phyloP scores from a whole-genome alignment of 2,888 invertebrate species.

The Polyploca ridens region DNA sequence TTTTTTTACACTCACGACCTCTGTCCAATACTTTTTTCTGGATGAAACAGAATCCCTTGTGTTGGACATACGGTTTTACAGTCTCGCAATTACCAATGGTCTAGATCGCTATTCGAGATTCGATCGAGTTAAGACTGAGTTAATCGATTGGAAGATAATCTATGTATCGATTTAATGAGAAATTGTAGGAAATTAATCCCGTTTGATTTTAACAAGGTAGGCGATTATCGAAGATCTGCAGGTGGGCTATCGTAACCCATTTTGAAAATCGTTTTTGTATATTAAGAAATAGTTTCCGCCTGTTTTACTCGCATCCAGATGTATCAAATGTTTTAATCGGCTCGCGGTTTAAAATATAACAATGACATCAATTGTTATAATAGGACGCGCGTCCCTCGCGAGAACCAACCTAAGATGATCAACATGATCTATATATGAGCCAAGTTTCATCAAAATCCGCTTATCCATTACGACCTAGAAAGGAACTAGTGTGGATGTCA shows the following conservation, averaged over 20 bases:
- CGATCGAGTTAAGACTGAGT: conserved; percentile 12
- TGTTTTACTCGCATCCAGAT: no score
- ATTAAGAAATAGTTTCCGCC: neutral
- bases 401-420: no score
- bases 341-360: no score
- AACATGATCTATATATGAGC: no score
- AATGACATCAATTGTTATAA: no score
- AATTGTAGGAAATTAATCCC: conserved; percentile 8
- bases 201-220: neutral
- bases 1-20: conserved; percentile 49
- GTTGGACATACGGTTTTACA: conserved; percentile 45
- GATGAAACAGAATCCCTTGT: conserved; percentile 55
- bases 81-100: conserved; percentile 12
- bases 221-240: neutral
- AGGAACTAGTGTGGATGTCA: no score
- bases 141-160: conserved; percentile 12
- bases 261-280: neutral
- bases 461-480: no score
- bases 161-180: conserved; percentile 13
- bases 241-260: neutral
- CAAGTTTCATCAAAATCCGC: no score
- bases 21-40: conserved; percentile 60
- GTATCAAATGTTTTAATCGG: no score
- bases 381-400: no score
- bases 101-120: conserved; percentile 12